A percentile compares a stretch with the other conserved stretches of the same genome.
These are phyloP conservation scores for Helostoma temminkii DNA, from an alignment of 2,797 vertebrate genomes.

Conservation along the genomic window DNA sequence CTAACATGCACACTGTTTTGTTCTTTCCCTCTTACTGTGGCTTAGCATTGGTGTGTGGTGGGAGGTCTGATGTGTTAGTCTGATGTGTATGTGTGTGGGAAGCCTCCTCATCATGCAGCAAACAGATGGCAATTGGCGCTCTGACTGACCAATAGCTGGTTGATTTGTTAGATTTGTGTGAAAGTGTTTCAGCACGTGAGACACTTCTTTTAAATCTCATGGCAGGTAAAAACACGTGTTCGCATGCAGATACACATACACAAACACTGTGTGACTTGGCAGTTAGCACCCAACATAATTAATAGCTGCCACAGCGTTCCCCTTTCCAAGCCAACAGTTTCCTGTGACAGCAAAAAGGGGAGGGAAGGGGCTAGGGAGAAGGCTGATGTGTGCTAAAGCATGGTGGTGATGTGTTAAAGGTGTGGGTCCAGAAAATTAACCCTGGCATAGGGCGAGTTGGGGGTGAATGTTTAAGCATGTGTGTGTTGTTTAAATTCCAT, in stretches of 20 bases:
- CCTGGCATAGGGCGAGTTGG: constrained; percentile 23
- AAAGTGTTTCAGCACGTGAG: neutral
- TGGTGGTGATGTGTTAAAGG: constrained; percentile 28
- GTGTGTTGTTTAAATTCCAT: constrained; percentile 3
- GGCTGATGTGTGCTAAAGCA: constrained; percentile 16
- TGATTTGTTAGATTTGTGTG: constrained; percentile 11
- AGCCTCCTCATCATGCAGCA: constrained; percentile 21
- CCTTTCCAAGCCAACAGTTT: constrained; percentile 45
- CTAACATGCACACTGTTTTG: neutral
- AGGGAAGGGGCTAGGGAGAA: constrained; percentile 11
- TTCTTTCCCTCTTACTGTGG: too few species aligned
- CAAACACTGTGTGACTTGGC: constrained; percentile 37
- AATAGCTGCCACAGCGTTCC: constrained; percentile 53
- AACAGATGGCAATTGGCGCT: constrained; percentile 22
- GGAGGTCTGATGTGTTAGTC: constrained; percentile 4
- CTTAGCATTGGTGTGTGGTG: neutral
- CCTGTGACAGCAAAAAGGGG: constrained; percentile 21
- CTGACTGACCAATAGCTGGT: constrained; percentile 16
- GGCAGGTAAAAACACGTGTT: constrained; percentile 30
- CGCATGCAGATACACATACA: neutral
- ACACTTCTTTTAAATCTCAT: constrained; percentile 9
- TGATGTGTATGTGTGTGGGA: neutral
- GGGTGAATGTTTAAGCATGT: constrained; percentile 13
- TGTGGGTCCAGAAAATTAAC: constrained; percentile 42
- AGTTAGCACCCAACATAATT: constrained; percentile 57